phyloP scores from a whole-genome alignment of 2,113 vertebrate genomes.

The Pavo muticus region DNA sequence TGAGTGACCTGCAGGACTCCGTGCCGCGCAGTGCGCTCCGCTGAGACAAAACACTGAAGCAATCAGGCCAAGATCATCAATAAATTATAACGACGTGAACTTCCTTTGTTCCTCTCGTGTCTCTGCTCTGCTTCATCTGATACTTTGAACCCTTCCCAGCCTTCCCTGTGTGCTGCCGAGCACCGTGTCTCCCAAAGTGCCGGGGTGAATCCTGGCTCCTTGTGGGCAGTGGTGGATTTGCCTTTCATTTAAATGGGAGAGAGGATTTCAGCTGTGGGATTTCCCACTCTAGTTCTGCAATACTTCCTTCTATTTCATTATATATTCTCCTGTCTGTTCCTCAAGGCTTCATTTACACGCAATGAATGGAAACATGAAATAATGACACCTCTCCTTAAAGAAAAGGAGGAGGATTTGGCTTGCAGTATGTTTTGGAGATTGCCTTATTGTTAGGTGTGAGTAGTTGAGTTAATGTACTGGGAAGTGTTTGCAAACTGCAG shows the following conservation, averaged over 20 bases:
- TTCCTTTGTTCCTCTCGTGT: conserved; percentile 52
- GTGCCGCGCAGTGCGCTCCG: neutral
- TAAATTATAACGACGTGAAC: conserved; percentile 52
- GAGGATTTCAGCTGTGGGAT: neutral
- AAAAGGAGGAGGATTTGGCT: neutral
- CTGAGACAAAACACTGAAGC: conserved; percentile 1
- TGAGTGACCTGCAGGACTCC: neutral
- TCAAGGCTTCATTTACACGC: neutral
- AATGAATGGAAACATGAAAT: neutral
- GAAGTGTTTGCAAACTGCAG: neutral
- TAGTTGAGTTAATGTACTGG: neutral
- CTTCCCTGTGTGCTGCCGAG: neutral
- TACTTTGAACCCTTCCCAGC: conserved; percentile 29
- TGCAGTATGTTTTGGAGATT: neutral
- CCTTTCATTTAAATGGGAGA: neutral
- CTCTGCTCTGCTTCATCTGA: conserved; percentile 35
- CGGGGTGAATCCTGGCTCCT: neutral
- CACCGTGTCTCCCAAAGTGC: neutral
- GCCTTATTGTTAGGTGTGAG: neutral
- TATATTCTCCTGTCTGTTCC: accelerated
- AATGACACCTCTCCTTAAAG: neutral
- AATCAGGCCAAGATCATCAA: conserved; percentile 48
- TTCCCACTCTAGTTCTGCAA: neutral
- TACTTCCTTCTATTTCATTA: neutral
- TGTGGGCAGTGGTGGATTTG: neutral